Conservation (phyloP, 2,113 vertebrate genomes). For the Oncorhynchus masou region DNA sequence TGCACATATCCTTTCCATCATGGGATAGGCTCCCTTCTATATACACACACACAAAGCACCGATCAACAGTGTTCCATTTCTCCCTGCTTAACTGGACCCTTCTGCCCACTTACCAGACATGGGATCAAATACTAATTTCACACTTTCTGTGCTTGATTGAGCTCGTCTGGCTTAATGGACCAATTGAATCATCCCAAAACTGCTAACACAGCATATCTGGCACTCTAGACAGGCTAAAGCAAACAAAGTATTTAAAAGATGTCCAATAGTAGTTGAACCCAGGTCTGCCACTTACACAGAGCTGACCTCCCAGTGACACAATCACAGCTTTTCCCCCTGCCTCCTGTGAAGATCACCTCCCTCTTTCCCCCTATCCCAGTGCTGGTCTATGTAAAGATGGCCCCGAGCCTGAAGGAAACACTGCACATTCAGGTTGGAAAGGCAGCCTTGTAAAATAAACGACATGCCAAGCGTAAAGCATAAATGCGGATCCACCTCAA, state of each 20-base stretch:
- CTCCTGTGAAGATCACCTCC: background rate
- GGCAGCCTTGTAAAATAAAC: conserved; percentile 87
- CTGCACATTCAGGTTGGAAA: conserved; percentile 88
- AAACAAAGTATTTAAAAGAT: background rate
- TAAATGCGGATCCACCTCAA: conserved; percentile 78
- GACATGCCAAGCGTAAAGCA: conserved; percentile 94
- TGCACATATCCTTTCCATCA: conserved; percentile 67
- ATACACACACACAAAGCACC: conserved; percentile 80
- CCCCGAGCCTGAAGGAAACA: conserved; percentile 85
- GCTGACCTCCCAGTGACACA: background rate
- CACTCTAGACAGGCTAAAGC: background rate
- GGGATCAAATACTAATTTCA: conserved; percentile 28
- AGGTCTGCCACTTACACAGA: too few relatives aligned
- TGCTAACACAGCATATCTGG: conserved; percentile 2
- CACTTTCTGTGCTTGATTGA: too few relatives aligned
- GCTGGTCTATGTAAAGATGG: conserved; percentile 78
- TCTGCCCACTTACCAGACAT: conserved; percentile 53
- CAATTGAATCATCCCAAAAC: background rate
- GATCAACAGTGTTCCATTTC: conserved; percentile 88
- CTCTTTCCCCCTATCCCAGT: background rate
- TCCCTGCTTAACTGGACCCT: conserved; percentile 64
- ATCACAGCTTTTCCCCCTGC: background rate
- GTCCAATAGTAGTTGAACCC: background rate
- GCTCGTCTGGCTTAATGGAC: too few relatives aligned
- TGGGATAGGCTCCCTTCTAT: conserved; percentile 77